A percentile compares a stretch with the other conserved stretches of the same genome.
Conservation (phyloP, 1,140 invertebrate species). For the Magallana ariakensis region DNA sequence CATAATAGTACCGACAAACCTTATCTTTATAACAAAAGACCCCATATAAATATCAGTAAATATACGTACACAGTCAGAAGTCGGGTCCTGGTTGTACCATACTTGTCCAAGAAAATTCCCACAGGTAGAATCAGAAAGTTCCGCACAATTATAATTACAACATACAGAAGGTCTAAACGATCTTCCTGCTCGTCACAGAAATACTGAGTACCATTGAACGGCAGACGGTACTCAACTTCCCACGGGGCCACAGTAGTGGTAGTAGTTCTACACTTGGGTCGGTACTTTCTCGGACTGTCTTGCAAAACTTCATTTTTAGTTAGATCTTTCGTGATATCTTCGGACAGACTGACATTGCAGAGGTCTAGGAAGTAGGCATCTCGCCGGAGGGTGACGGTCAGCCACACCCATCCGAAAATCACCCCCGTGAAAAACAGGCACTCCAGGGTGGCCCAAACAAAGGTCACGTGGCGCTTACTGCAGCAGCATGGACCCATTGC, state of each 20-base stretch:
- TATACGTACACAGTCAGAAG: constrained; percentile 69
- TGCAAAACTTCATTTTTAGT: not conserved
- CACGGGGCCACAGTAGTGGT: constrained; percentile 33
- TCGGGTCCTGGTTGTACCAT: constrained; percentile 69
- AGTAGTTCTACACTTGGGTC: not conserved
- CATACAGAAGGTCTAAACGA: constrained; percentile 61
- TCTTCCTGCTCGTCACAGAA: constrained; percentile 66
- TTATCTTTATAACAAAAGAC: too few species aligned
- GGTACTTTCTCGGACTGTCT: not conserved
- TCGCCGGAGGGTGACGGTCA: constrained; percentile 59
- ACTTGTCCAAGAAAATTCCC: constrained; percentile 67
- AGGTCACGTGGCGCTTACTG: constrained; percentile 55
- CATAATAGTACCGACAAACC: too few species aligned
- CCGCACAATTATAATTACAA: constrained; percentile 60
- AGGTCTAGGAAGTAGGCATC: constrained; percentile 65
- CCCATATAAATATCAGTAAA: too few species aligned
- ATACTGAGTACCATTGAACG: constrained; percentile 44
- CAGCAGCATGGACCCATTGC: constrained; percentile 47
- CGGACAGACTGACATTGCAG: constrained; percentile 64
- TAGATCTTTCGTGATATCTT: not conserved
- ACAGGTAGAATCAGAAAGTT: constrained; percentile 64
- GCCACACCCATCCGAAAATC: constrained; percentile 70
- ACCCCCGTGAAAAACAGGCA: constrained; percentile 71
- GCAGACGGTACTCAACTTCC: constrained; percentile 5
- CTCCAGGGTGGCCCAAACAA: constrained; percentile 68